Evolutionary conservation across 1,140 invertebrate species (phyloP), one percentile per base, ranked within the genome.

Genomic region (Cotesia typhae): DNA sequence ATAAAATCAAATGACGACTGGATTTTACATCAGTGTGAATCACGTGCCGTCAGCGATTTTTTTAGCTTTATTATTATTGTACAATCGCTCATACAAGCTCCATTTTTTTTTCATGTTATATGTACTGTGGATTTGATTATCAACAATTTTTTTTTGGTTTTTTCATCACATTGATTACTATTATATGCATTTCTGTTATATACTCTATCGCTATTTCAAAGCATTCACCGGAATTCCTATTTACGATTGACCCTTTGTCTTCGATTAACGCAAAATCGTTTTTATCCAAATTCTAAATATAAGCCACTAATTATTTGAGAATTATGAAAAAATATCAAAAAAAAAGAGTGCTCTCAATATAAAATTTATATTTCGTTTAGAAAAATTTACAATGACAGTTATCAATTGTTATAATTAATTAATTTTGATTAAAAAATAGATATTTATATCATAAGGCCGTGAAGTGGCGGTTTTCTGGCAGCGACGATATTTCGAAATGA

Each of bases 1-100:
- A 66, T 66, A 66, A 66, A 64, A 66, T 17, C 14, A 37, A 52
- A 66, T 66, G 41, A 66, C 37, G 37, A 65, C 35, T 65, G 63
- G n/a, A 9, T 12, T 12, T n/a, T 66, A 14, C 28, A 28, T 28
- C 14, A 51, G 28, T 66, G 47, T 52, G 64, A 52, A 52, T 41
- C 64, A 66, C 64, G 47, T 52, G 38, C 14, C 17, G 47, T 20
- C n/a, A 65, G n/a, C 63, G 10, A 65, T 65, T 47, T 65, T 20
- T 14, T 28, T 28, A 28, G 28, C 7, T 20, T 41, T 65, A 7
- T 65, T 41, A 47, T 47, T 47, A 47, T 47, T 47, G 41, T 47
- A 47, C 10, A 47, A 47, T 47, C 41, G 2, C 7, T 47, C 41
- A 47, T 10, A 47, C 41, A 6, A 10, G 5, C 41, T 47, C 0